Conservation (phyloP, 1,140 invertebrate species). For the Habropoda laboriosa region DNA sequence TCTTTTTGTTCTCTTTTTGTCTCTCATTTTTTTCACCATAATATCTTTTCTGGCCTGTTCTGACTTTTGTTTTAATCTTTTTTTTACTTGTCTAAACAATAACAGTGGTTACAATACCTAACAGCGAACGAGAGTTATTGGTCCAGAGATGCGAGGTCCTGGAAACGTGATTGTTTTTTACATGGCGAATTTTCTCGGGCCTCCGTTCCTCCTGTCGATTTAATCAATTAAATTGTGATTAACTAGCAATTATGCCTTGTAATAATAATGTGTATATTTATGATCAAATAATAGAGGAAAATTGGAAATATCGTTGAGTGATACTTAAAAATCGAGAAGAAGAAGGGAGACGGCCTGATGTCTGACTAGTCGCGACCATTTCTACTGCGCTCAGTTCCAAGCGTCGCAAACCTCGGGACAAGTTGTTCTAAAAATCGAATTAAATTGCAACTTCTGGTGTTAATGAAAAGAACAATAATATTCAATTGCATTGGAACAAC, state of each 20-base stretch:
- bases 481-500: neutral
- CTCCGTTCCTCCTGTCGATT: conserved; percentile 17
- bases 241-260: too few species aligned
- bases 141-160: conserved; percentile 51
- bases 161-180: conserved; percentile 69
- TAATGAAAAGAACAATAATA: neutral
- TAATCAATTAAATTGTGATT: neutral
- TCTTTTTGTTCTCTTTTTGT: conserved; percentile 44
- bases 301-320: neutral
- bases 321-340: neutral
- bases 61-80: conserved; percentile 27
- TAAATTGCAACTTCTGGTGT: neutral
- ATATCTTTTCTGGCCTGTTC: conserved; percentile 19
- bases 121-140: neutral
- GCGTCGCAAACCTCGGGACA: neutral
- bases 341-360: neutral
- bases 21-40: neutral
- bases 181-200: conserved; percentile 47
- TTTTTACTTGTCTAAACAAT: neutral
- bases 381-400: conserved; percentile 16
- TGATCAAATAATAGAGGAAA: too few species aligned
- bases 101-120: conserved; percentile 14
- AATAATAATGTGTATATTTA: too few species aligned
- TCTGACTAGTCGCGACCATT: neutral
- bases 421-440: neutral